Evolutionary conservation across 2,797 vertebrate genomes (phyloP).

Genomic region (Sebastes miniatus): DNA sequence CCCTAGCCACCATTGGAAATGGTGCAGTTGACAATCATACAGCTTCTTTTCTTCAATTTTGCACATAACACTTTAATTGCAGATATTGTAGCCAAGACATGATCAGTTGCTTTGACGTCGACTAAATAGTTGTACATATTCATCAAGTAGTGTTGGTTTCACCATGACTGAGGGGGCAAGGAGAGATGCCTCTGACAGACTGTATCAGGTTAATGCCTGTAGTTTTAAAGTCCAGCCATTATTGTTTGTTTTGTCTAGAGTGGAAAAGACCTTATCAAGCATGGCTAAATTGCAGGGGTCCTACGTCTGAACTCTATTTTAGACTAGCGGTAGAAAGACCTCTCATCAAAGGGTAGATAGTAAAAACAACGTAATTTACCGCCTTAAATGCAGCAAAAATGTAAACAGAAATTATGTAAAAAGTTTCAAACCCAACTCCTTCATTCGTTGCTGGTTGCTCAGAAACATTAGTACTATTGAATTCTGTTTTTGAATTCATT

Average conservation of each 20-base stretch:
- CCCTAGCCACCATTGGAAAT: conserved; percentile 17
- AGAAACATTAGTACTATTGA: conserved; percentile 39
- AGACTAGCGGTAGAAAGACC: conserved; percentile 45
- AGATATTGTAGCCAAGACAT: conserved; percentile 69
- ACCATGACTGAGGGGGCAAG: conserved; percentile 52
- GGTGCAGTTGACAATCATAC: conserved; percentile 27
- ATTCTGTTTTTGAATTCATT: conserved; percentile 34
- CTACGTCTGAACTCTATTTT: conserved; percentile 50
- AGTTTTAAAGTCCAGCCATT: conserved; percentile 59
- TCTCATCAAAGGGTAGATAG: conserved; percentile 50
- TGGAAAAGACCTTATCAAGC: conserved; percentile 42
- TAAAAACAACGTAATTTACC: conserved; percentile 48
- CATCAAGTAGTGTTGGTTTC: conserved; percentile 35
- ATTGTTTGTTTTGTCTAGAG: conserved; percentile 59
- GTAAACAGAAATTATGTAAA: conserved; percentile 44
- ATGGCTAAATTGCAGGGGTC: conserved; percentile 48
- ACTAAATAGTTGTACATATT: conserved; percentile 67
- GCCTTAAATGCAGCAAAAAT: conserved; percentile 40
- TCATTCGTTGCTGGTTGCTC: conserved; percentile 36
- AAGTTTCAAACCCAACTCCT: conserved; percentile 11
- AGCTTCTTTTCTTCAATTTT: conserved; percentile 56
- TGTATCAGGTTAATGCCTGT: conserved; percentile 59
- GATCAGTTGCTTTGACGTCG: conserved; percentile 50
- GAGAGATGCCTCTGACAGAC: conserved; percentile 38
- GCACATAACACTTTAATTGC: conserved; percentile 82